These are phyloP conservation scores for Emydura subglobosa DNA, from an alignment of 2,113 vertebrate species.

Conservation along the genomic window DNA sequence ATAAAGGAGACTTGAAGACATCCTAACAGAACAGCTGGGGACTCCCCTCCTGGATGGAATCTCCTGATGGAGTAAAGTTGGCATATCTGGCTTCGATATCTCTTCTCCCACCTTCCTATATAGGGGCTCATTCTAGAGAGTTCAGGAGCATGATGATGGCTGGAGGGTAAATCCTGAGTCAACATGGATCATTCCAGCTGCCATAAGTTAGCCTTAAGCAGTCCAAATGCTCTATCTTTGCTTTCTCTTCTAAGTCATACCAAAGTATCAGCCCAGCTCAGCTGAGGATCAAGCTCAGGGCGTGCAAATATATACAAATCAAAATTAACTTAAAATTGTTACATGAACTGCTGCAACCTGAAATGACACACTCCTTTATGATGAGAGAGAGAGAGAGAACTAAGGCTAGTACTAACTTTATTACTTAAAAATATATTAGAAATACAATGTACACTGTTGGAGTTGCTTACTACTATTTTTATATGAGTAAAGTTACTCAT, in stretches of 20 bases:
- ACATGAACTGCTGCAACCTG: neutral
- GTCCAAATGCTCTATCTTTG: neutral
- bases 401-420: neutral
- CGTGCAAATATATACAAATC: neutral
- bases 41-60: neutral
- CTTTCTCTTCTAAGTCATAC: neutral
- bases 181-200: neutral
- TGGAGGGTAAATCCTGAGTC: neutral
- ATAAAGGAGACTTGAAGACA: neutral
- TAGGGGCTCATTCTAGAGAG: neutral
- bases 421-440: neutral
- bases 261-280: neutral
- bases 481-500: neutral
- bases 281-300: neutral
- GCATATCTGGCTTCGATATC: neutral
- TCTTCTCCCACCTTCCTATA: accelerated
- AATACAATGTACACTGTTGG: neutral
- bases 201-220: neutral
- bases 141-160: neutral
- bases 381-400: neutral
- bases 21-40: neutral
- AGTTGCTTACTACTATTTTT: neutral
- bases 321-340: neutral
- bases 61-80: neutral
- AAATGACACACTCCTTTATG: neutral